Evolutionary conservation across 2,113 vertebrate genomes (phyloP), one percentile per base, ranked within the genome.

Genomic region (Psilopogon haemacephalus): DNA sequence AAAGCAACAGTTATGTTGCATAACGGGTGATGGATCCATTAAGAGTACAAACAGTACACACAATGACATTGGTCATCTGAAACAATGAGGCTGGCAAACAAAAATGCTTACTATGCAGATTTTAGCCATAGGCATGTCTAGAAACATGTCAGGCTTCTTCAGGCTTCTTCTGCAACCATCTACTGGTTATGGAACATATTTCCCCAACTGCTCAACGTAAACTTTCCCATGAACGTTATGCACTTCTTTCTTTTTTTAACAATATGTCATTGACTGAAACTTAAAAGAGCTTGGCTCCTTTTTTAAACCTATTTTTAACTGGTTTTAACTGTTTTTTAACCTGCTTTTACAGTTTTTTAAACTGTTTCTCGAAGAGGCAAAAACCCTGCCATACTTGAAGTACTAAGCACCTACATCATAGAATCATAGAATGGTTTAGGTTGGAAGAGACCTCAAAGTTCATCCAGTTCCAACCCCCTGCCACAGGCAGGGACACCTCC

Each of bases 61-160:
- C n/a, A 24, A 11, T 2, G 19, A 12, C 12, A 15, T 1, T 21
- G 27, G 12, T 16, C 70, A 38, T 11, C 6, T 56, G 28, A 21
- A 81, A 14, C 4, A 37, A 8, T 3, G 6, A 68, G 69, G 6
- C 0, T 62, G 8, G 4, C 19, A 54, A 28, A 38, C 18, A 9
- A 19, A 72, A 79, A n/a, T 4, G 10, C 3, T 33, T 1, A 24
- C 4, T 8, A 8, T 2, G 2, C 7, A 15, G 28, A 42, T 76
- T 55, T 63, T 6, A 11, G 6, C 5, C 12, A 7, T 21, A 10
- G 3, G 1, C n/a, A 12, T 10, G 14, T 60, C 64, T 8, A 37
- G 15, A 62, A 85, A 27, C 1, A 19, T 3, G 14, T 8, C 5
- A 84, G 30, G 11, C 4, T 54, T 55, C 26, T 89, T 8, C 5